A percentile compares a stretch with the other conserved stretches of the same genome.
Conservation (phyloP, 2,113 vertebrate species). For the Burhinus oedicnemus region DNA sequence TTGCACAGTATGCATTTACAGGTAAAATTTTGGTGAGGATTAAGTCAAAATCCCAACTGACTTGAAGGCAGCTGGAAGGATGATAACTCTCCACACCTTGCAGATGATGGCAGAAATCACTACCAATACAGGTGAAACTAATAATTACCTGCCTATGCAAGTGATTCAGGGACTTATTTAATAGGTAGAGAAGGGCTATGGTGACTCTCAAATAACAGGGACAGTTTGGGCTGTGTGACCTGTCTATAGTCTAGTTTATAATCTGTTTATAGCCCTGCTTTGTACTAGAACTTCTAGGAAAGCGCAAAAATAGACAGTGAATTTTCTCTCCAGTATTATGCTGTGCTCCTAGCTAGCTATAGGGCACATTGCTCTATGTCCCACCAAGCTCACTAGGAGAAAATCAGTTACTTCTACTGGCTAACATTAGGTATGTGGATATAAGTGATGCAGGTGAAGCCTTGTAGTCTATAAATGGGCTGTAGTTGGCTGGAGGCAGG, state of each 20-base stretch:
- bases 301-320: background rate
- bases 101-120: background rate
- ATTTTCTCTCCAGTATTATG: background rate
- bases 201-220: background rate
- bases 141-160: background rate
- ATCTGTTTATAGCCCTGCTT: background rate
- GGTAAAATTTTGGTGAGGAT: background rate
- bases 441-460: background rate
- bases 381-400: background rate
- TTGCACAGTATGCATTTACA: background rate
- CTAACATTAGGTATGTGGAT: accelerated
- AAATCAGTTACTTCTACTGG: background rate
- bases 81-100: background rate
- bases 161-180: background rate
- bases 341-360: background rate
- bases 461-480: accelerated
- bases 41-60: background rate
- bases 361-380: background rate
- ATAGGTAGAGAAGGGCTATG: background rate
- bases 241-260: background rate
- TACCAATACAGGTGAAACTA: background rate
- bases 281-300: background rate
- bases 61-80: background rate
- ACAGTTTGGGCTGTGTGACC: background rate
- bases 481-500: background rate